A percentile compares a stretch with the other conserved stretches of the same genome.
These are phyloP conservation scores for Litoditis marina DNA, from an alignment of 2,888 invertebrate genomes.

Conservation along the genomic window DNA sequence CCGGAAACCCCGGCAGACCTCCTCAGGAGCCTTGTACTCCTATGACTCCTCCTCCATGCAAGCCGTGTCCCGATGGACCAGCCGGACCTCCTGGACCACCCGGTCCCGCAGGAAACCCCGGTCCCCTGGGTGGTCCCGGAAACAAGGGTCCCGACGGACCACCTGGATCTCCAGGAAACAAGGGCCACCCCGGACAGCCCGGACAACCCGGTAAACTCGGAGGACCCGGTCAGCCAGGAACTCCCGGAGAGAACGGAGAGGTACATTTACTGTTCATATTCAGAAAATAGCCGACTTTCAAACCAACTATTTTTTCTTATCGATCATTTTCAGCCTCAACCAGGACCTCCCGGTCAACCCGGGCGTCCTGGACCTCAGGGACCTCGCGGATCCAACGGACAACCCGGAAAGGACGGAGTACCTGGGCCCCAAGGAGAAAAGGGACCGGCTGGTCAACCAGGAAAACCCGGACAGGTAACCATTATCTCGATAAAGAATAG, in stretches of 20 bases:
- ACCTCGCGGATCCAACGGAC: constrained; percentile 25
- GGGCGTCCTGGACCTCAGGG: constrained; percentile 32
- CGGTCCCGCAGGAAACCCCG: constrained; percentile 59
- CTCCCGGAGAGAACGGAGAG: constrained; percentile 31
- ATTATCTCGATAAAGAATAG: too few relatives aligned
- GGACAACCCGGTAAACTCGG: constrained; percentile 48
- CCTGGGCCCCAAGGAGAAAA: constrained; percentile 39
- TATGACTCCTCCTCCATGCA: constrained; percentile 60
- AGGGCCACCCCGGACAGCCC: constrained; percentile 45
- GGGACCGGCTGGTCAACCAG: constrained; percentile 39
- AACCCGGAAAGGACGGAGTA: constrained; percentile 34
- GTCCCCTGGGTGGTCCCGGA: constrained; percentile 29
- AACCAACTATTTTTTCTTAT: too few relatives aligned
- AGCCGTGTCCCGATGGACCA: constrained; percentile 55
- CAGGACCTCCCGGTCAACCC: constrained; percentile 32
- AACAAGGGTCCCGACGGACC: constrained; percentile 38
- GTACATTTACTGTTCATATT: too few relatives aligned
- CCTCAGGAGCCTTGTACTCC: constrained; percentile 56
- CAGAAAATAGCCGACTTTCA: too few relatives aligned
- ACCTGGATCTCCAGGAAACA: constrained; percentile 59
- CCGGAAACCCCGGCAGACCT: constrained; percentile 59
- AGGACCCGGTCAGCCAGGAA: constrained; percentile 32
- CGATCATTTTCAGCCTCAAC: too few relatives aligned
- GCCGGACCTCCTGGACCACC: constrained; percentile 55
- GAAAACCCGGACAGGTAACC: constrained; percentile 39